Percentiles rank a stretch among this genome's conserved stretches.
These are phyloP conservation scores for Ptiloglossa arizonensis DNA, from an alignment of 1,140 invertebrate genomes.

Conservation along the genomic window DNA sequence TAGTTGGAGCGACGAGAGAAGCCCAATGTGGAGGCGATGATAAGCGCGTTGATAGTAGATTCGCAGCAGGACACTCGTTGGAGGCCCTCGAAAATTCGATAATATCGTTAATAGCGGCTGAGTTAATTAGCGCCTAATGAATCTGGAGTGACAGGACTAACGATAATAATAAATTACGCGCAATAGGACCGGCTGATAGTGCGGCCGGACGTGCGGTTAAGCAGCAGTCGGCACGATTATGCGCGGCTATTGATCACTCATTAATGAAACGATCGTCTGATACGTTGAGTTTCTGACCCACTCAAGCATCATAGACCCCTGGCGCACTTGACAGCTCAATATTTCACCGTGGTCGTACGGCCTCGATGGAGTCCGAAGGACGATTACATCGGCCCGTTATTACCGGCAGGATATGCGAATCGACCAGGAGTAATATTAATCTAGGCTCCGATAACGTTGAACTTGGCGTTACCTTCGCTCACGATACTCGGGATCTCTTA, in stretches of 20 bases:
- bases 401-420: constrained; percentile 40
- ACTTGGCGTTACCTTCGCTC: neutral
- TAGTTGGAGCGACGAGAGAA: too few species aligned
- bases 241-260: constrained; percentile 46
- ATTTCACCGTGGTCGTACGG: constrained; percentile 39
- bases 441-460: neutral
- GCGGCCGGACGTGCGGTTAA: constrained; percentile 31
- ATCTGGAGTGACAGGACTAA: constrained; percentile 26
- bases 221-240: constrained; percentile 43
- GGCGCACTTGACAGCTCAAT: constrained; percentile 48
- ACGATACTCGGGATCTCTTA: neutral
- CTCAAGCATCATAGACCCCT: constrained; percentile 48
- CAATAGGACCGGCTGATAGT: constrained; percentile 13
- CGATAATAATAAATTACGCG: constrained; percentile 50
- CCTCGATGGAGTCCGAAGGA: constrained; percentile 39
- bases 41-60: neutral
- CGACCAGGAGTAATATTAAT: constrained; percentile 43
- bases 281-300: constrained; percentile 41
- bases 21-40: neutral
- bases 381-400: constrained; percentile 47
- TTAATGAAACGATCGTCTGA: constrained; percentile 55
- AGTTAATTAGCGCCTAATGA: constrained; percentile 53
- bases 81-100: constrained; percentile 31
- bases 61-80: constrained; percentile 3
- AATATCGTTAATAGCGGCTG: constrained; percentile 25